Evolutionary conservation across 2,797 vertebrate species (phyloP), one percentile per base, ranked within the genome.

Genomic region (Salmo trutta): DNA sequence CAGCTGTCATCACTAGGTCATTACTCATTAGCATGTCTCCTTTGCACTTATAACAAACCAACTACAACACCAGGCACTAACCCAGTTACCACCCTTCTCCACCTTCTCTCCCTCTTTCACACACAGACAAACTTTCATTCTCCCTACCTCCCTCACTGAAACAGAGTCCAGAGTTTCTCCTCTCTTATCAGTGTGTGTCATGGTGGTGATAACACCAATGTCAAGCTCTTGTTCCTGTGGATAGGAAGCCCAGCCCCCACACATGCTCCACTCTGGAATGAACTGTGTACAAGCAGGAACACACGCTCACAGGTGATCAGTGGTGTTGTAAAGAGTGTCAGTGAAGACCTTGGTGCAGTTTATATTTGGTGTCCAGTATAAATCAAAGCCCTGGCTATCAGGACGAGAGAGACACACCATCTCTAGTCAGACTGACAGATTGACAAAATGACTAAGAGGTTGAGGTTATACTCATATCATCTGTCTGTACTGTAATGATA

Each of bases 101-200:
- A 47, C 77, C 70, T 74, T 85, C 81, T 1, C 75, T 76, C 77
- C 78, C 86, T 75, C 77, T 36, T 54, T 10, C 33, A 36, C 36
- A 14, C 6, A 67, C 5, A 1, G 17, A 12, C 29, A 36, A 36
- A 66, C 14, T 3, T 51, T 29, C 24, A 54, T 67, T 19, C 29
- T 41, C 36, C 33, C 36, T 41, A 1, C 7, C 36, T 41, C 6
- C 1, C 36, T 36, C 33, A 36, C 33, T 36, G 33, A 36, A 5
- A 36, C 33, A 41, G 2, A 0, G 41, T 8, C 3, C 24, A 69
- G 2, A 47, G 31, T 62, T 82, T 83, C 83, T 82, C 78, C 84
- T 77, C 81, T 84, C 84, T 91, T 91, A 91, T 91, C 87, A 79
- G 82, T n/a, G 59, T 56, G 54, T 82, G 83, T 36, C 15, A 1